Conservation (phyloP, 2,113 vertebrate genomes). For the Fulica atra region DNA sequence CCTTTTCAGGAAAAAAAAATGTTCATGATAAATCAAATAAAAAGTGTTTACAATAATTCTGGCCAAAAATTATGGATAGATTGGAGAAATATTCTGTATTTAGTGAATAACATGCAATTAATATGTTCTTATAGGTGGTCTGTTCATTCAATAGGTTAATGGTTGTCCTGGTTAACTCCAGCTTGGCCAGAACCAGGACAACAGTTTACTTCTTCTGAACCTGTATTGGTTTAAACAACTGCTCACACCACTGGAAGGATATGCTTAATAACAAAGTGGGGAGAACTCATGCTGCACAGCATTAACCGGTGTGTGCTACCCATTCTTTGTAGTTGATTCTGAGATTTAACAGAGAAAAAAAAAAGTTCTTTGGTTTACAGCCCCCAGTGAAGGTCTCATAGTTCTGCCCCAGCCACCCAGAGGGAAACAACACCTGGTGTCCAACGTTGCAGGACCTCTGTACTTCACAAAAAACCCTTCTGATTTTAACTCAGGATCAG, state of each 20-base stretch:
- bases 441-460: accelerated
- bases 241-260: neutral
- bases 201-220: neutral
- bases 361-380: neutral
- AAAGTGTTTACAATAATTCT: neutral
- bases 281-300: neutral
- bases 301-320: neutral
- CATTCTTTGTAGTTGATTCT: neutral
- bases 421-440: neutral
- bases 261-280: neutral
- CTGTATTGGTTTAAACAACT: neutral
- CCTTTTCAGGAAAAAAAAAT: neutral
- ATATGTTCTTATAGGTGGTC: neutral
- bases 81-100: neutral
- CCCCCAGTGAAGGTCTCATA: accelerated
- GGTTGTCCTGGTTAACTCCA: too few species aligned
- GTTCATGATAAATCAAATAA: neutral
- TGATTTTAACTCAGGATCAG: neutral
- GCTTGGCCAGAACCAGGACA: too few species aligned
- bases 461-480: neutral
- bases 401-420: accelerated
- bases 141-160: neutral
- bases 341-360: neutral
- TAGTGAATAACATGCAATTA: neutral
- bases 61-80: neutral